These are phyloP conservation scores for Mastomys natalensis DNA, from an alignment of 2,113 vertebrate genomes.

Conservation along the genomic window DNA sequence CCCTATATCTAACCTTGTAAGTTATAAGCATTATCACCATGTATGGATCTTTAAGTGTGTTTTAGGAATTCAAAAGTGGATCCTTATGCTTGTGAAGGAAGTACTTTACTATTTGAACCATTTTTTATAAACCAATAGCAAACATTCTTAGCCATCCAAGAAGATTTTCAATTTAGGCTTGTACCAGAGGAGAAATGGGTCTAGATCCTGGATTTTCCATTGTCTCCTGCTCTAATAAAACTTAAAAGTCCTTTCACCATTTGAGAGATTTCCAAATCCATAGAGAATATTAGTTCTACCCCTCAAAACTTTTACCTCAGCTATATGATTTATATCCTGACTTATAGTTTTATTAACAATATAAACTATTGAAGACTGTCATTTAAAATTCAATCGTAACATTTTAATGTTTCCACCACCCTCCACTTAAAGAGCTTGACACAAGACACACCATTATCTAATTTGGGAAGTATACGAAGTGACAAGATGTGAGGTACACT, in stretches of 20 bases:
- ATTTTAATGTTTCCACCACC: not conserved
- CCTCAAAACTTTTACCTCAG: not conserved
- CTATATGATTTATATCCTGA: not conserved
- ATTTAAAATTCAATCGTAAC: not conserved
- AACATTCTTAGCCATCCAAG: accelerated
- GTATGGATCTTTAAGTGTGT: not conserved
- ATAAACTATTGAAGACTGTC: not conserved
- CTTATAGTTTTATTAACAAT: not conserved
- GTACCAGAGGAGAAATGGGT: not conserved
- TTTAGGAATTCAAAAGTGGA: not conserved
- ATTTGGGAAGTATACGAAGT: not conserved
- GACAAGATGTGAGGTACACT: not conserved
- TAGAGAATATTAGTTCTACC: not conserved
- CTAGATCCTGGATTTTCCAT: not conserved
- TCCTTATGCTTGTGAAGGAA: not conserved
- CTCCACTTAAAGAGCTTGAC: not conserved
- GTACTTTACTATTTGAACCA: not conserved
- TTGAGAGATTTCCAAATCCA: not conserved
- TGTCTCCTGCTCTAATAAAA: not conserved
- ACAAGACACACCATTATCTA: not conserved
- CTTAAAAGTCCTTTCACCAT: not conserved
- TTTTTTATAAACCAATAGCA: not conserved
- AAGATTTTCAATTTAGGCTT: not conserved
- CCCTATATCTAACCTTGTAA: too few species aligned
- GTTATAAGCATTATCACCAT: not conserved